Percentiles rank a stretch among this genome's conserved stretches.
phyloP scores from a whole-genome alignment of 2,797 vertebrate species.

The Coregonus sp. region DNA sequence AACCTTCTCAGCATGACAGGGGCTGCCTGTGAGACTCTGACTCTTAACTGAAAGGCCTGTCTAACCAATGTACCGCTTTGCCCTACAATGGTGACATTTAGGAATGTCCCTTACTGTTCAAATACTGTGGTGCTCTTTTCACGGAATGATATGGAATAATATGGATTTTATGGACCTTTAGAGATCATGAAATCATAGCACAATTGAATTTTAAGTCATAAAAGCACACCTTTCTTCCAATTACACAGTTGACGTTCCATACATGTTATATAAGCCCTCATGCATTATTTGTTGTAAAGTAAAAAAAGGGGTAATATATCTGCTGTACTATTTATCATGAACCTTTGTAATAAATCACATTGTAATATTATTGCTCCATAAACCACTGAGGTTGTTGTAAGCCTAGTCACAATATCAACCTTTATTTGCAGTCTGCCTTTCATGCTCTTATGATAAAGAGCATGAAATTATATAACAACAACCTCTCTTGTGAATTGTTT shows the following conservation, averaged over 20 bases:
- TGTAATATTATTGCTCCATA: too few species aligned
- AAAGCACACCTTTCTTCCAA: background rate
- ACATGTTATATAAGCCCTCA: background rate
- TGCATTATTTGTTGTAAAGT: background rate
- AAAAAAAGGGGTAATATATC: background rate
- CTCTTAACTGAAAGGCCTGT: conserved; percentile 62
- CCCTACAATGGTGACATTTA: conserved; percentile 61
- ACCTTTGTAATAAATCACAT: too few species aligned
- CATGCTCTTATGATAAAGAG: background rate
- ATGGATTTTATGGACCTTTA: conserved; percentile 35
- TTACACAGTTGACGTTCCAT: background rate
- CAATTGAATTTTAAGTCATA: background rate
- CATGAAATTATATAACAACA: conserved; percentile 20
- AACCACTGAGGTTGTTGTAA: too few species aligned
- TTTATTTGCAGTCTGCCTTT: too few species aligned
- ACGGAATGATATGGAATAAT: conserved; percentile 45
- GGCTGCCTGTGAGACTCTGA: conserved; percentile 53
- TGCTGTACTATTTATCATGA: background rate
- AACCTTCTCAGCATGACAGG: conserved; percentile 78
- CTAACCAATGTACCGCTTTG: conserved; percentile 48
- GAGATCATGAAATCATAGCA: conserved; percentile 38
- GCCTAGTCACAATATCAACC: too few species aligned
- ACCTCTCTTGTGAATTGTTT: conserved; percentile 47
- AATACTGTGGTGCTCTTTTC: conserved; percentile 39
- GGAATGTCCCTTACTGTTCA: conserved; percentile 54